These are phyloP conservation scores for Hedya salicella DNA, from an alignment of 2,888 invertebrate genomes.

Conservation along the genomic window DNA sequence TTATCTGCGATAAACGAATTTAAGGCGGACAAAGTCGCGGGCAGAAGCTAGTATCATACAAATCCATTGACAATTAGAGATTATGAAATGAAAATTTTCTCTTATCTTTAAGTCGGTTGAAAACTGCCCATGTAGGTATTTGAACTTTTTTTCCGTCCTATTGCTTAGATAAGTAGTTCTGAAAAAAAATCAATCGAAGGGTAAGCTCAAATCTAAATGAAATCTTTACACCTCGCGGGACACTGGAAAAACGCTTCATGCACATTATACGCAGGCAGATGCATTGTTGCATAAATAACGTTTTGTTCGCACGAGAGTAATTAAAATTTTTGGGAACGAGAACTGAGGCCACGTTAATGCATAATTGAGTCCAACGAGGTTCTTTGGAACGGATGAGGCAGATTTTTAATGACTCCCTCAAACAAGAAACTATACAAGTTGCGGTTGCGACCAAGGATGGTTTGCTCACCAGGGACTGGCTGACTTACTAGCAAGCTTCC, in stretches of 20 bases:
- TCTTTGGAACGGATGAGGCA: slow-evolving; percentile 18
- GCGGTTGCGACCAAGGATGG: not conserved
- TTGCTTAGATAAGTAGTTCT: no score
- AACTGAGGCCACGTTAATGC: slow-evolving; percentile 28
- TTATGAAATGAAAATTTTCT: no score
- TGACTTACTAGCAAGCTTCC: not conserved
- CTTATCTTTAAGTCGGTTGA: no score
- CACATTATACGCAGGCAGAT: slow-evolving; percentile 42
- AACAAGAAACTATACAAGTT: slow-evolving; percentile 3
- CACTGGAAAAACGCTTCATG: slow-evolving; percentile 17
- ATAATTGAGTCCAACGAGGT: slow-evolving; percentile 32
- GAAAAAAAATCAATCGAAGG: not conserved
- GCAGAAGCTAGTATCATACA: no score
- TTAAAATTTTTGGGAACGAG: slow-evolving; percentile 51
- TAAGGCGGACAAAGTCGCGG: no score
- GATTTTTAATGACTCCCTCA: slow-evolving; percentile 15
- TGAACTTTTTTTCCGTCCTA: no score
- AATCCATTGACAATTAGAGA: no score
- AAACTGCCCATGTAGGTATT: no score
- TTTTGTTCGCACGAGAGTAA: slow-evolving; percentile 50
- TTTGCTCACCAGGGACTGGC: not conserved
- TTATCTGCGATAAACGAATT: no score
- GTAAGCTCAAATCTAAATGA: not conserved
- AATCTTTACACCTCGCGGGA: slow-evolving; percentile 3
- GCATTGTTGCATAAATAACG: slow-evolving; percentile 50